Base-by-base conservation (phyloP, 2,797 vertebrate genomes). In the Strix occidentalis region DNA sequence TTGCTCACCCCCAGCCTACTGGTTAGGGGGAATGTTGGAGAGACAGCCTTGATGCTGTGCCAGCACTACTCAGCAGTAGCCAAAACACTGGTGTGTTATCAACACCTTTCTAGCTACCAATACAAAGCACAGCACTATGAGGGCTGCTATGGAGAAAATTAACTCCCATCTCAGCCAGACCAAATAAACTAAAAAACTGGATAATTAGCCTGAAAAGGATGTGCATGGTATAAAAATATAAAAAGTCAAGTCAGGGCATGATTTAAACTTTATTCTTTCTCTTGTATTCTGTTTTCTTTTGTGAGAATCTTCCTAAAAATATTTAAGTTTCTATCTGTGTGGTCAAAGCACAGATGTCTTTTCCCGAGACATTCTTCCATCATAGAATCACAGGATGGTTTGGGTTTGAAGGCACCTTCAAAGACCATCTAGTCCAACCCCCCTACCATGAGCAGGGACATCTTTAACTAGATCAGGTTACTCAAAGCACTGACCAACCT, bases 171-270 rank as follows among this genome's bases (percentile, higher is more conserved):
- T 20, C 19, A 46, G 45, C 10, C 45, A 46, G 45, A 46, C 45
- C 45, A 19, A 46, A 46, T 19, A 39, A 46, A 20, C 45, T 46
- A 46, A 92, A 66, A 93, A 94, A 88, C 51, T 87, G 35, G 68
- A 90, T 84, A 93, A 95, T 92, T 95, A 96, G 14, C 35, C 45
- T 9, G 66, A 54, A 84, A 90, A 93, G 25, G 14, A 86, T 81
- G 23, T 69, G 28, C 0, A 0, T 71, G 18, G 37, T 84, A 5
- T 81, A 65, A 78, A 61, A 69, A 80, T 48, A 43, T 56, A 75
- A 81, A 75, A 92, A 83, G 15, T 26, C 48, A 87, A 83, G 46
- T 63, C 19, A 72, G 63, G n/a, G 37, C 16, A 61, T 51, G 20
- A 58, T 60, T 90, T 51, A 76, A 87, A 57, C 28, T 76, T 92